These are phyloP conservation scores for Siniperca scherzeri DNA, from an alignment of 2,797 vertebrate genomes.

Conservation along the genomic window DNA sequence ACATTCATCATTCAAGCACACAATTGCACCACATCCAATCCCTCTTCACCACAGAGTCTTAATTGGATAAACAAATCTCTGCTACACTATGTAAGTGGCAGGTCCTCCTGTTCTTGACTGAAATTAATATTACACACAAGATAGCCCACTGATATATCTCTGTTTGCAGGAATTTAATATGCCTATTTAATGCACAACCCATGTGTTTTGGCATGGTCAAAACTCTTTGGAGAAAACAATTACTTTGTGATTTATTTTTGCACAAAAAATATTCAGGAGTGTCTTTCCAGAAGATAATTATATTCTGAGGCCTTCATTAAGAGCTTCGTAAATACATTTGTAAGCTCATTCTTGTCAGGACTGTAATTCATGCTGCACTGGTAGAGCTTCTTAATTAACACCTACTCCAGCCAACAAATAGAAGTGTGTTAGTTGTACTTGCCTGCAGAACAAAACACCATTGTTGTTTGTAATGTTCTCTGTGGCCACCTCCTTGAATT, in stretches of 20 bases:
- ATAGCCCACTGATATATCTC: conserved; percentile 37
- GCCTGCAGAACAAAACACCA: conserved; percentile 70
- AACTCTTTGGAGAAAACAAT: conserved; percentile 56
- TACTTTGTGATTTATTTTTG: conserved; percentile 59
- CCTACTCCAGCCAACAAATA: conserved; percentile 76
- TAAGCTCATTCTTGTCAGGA: conserved; percentile 65
- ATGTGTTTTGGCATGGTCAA: conserved; percentile 44
- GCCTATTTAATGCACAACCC: conserved; percentile 50
- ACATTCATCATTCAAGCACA: conserved; percentile 78
- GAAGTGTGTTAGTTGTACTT: conserved; percentile 62
- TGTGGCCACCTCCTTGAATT: conserved; percentile 62
- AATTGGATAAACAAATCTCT: conserved; percentile 71
- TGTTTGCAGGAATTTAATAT: conserved; percentile 43
- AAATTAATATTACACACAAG: conserved; percentile 55
- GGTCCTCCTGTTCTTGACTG: conserved; percentile 40
- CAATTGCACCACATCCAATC: conserved; percentile 57
- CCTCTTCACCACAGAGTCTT: conserved; percentile 52
- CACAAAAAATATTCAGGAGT: conserved; percentile 50
- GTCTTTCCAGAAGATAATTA: conserved; percentile 66
- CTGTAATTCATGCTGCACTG: conserved; percentile 71
- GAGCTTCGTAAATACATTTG: conserved; percentile 65
- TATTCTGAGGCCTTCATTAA: conserved; percentile 68
- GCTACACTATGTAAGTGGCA: conserved; percentile 26
- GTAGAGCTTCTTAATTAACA: conserved; percentile 78
- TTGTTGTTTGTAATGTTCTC: conserved; percentile 71